A percentile compares a stretch with the other conserved stretches of the same genome.
Conservation (phyloP, 2,888 invertebrate species). For the Polyommatus iphigenia region DNA sequence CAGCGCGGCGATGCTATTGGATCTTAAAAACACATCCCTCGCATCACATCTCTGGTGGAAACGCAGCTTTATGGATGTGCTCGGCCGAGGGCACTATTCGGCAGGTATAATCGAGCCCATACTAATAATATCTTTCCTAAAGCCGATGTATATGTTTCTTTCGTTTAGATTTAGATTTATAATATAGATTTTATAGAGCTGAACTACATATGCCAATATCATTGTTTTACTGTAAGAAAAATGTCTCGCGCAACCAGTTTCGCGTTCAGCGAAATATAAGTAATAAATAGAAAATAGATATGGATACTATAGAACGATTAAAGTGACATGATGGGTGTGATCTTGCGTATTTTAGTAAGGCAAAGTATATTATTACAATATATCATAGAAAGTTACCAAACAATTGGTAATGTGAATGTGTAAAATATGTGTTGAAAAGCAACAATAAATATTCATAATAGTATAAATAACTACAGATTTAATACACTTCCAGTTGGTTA, state of each 20-base stretch:
- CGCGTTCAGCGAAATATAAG: not conserved
- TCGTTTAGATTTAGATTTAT: too few relatives aligned
- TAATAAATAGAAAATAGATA: not conserved
- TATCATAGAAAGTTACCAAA: too few relatives aligned
- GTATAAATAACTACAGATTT: not conserved
- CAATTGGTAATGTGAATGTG: not conserved
- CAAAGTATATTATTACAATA: too few relatives aligned
- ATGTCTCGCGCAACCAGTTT: constrained; percentile 4
- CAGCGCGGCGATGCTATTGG: too few relatives aligned
- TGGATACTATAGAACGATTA: not conserved
- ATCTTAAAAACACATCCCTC: too few relatives aligned
- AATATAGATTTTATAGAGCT: not conserved
- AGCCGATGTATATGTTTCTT: not conserved
- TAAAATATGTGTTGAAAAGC: not conserved
- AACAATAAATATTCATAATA: not conserved
- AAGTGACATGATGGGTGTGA: not conserved
- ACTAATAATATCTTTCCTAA: not conserved
- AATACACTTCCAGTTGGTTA: not conserved
- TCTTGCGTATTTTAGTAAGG: not conserved
- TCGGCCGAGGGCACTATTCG: too few relatives aligned
- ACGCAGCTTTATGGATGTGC: too few relatives aligned
- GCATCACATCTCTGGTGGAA: too few relatives aligned
- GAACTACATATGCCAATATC: constrained; percentile 7
- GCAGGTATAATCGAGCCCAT: too few relatives aligned
- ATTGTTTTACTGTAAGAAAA: not conserved